These are phyloP conservation scores for Frankliniella intonsa DNA, from an alignment of 2,888 invertebrate species.

Conservation along the genomic window DNA sequence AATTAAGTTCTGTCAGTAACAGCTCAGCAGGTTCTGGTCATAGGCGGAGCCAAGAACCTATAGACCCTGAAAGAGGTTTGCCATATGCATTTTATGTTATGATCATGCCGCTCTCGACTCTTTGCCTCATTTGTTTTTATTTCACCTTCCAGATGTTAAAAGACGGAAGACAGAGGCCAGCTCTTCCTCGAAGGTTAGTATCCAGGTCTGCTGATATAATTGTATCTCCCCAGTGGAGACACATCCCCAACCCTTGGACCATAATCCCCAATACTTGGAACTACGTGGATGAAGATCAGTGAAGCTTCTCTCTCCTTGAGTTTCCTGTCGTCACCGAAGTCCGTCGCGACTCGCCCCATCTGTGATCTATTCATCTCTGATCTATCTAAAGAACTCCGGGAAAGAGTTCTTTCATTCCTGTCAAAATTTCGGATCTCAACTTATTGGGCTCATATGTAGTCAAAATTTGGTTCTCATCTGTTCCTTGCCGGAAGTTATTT, in stretches of 20 bases:
- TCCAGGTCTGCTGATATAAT: constrained; percentile 52
- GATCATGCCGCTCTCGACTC: background rate
- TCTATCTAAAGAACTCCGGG: background rate
- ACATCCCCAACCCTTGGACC: constrained; percentile 29
- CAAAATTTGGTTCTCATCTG: background rate
- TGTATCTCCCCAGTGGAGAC: constrained; percentile 30
- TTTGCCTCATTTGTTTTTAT: constrained; percentile 27
- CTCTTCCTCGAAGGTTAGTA: constrained; percentile 78
- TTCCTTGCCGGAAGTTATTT: background rate
- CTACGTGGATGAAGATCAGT: constrained; percentile 4
- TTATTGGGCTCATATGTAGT: background rate
- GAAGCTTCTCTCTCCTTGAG: background rate
- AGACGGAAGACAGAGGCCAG: constrained; percentile 74
- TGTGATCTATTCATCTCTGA: background rate
- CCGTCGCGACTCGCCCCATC: too few relatives aligned
- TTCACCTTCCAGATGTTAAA: constrained; percentile 62
- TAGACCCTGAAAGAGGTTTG: constrained; percentile 53
- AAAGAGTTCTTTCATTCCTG: background rate
- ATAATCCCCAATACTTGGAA: background rate
- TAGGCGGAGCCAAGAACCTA: constrained; percentile 54
- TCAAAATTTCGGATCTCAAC: background rate
- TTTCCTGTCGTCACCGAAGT: too few relatives aligned
- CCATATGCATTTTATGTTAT: background rate
- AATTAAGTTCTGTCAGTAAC: constrained; percentile 54
- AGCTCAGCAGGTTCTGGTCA: constrained; percentile 49